A percentile compares a stretch with the other conserved stretches of the same genome.
phyloP scores from a whole-genome alignment of 2,113 vertebrate genomes.

The Crotalus tigris region DNA sequence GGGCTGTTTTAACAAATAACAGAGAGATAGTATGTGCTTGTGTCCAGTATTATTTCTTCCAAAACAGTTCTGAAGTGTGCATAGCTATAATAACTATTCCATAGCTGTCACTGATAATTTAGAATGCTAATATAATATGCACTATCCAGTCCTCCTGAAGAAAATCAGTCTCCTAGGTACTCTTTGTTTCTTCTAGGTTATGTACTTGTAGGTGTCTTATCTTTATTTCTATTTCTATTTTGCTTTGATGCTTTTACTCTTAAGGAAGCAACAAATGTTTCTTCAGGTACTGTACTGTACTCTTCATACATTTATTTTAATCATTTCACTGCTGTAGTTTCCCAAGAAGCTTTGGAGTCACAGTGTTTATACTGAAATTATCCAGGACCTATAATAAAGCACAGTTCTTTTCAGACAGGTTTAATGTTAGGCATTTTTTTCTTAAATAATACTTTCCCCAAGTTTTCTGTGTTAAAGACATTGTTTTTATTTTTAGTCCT shows the following conservation, averaged over 20 bases:
- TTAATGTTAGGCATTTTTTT: accelerated
- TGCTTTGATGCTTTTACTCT: background rate
- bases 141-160: background rate
- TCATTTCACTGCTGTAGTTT: accelerated
- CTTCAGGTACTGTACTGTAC: background rate
- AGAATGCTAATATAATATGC: background rate
- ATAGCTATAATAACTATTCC: background rate
- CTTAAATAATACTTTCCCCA: accelerated
- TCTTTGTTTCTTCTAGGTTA: background rate
- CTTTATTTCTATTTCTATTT: background rate
- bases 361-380: background rate
- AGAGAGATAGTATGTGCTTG: background rate
- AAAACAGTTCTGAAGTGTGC: background rate
- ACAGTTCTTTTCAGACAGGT: accelerated
- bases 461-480: background rate
- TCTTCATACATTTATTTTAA: background rate
- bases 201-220: background rate
- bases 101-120: background rate
- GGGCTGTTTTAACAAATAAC: background rate
- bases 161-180: background rate
- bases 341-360: accelerated
- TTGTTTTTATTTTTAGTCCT: background rate
- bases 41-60: background rate
- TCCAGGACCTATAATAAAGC: background rate
- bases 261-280: background rate